These are phyloP conservation scores for Pheosia tremula DNA, from an alignment of 2,888 invertebrate genomes.

Conservation along the genomic window DNA sequence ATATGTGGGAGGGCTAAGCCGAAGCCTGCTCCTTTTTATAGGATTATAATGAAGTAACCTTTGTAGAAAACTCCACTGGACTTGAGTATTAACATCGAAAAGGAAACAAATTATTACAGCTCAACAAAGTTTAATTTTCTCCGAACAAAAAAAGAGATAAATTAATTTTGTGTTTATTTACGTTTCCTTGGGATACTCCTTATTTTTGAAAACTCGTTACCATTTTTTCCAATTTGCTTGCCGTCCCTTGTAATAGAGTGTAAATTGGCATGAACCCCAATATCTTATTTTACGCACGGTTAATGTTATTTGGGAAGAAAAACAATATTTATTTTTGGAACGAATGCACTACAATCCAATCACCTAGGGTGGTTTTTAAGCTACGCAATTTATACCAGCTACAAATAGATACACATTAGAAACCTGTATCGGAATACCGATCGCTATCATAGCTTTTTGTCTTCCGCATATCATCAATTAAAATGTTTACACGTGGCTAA, in stretches of 20 bases:
- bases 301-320: slow-evolving; percentile 11
- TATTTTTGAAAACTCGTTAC: slow-evolving; percentile 30
- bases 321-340: neutral
- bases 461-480: slow-evolving; percentile 82
- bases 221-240: slow-evolving; percentile 43
- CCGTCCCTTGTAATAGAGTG: slow-evolving; percentile 36
- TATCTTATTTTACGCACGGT: slow-evolving; percentile 23
- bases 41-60: too few species aligned
- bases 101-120: slow-evolving; percentile 13
- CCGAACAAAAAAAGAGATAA: neutral
- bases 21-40: too few species aligned
- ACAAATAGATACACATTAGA: slow-evolving; percentile 43
- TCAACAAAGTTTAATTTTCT: neutral
- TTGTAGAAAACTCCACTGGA: too few species aligned
- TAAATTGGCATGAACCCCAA: slow-evolving; percentile 36
- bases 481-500: slow-evolving; percentile 80
- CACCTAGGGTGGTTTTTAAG: neutral
- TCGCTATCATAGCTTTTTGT: slow-evolving; percentile 67
- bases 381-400: slow-evolving; percentile 27
- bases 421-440: slow-evolving; percentile 60
- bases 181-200: slow-evolving; percentile 25
- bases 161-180: slow-evolving; percentile 14
- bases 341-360: too few species aligned
- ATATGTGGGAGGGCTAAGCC: too few species aligned
- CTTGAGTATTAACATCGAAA: neutral